Conservation (phyloP, 2,797 vertebrate species). For the Limnodromus scolopaceus region DNA sequence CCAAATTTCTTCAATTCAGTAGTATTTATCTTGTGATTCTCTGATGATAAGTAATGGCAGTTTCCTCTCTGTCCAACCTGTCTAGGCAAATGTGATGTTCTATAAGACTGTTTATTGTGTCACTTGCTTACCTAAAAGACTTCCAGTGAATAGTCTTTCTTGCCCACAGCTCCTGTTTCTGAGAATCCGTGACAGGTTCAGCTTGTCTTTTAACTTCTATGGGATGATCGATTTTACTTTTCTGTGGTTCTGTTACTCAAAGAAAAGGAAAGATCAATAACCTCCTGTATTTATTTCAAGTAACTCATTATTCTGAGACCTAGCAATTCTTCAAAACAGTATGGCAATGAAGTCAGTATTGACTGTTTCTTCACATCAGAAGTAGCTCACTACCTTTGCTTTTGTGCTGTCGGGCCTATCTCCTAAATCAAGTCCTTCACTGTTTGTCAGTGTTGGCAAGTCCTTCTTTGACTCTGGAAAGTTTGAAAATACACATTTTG, state of each 20-base stretch:
- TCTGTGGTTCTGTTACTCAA: background rate
- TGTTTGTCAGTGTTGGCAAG: background rate
- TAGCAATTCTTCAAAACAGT: background rate
- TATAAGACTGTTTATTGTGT: background rate
- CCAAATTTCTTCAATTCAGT: background rate
- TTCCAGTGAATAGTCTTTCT: background rate
- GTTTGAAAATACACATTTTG: background rate
- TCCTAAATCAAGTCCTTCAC: background rate
- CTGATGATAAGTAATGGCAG: background rate
- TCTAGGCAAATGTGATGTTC: background rate
- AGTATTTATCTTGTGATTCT: background rate
- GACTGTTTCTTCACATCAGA: background rate
- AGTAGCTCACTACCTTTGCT: background rate
- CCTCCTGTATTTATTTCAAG: background rate
- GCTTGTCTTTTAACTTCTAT: background rate
- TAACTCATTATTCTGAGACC: background rate
- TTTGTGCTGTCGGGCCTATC: background rate
- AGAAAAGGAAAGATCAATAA: background rate
- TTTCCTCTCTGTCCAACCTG: background rate
- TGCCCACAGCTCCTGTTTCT: background rate
- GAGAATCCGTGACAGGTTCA: background rate
- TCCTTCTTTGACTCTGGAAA: background rate
- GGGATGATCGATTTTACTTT: background rate
- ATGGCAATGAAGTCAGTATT: background rate
- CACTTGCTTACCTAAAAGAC: background rate